Evolutionary conservation across 2,888 invertebrate species (phyloP).

Genomic region (Lithosia quadra): DNA sequence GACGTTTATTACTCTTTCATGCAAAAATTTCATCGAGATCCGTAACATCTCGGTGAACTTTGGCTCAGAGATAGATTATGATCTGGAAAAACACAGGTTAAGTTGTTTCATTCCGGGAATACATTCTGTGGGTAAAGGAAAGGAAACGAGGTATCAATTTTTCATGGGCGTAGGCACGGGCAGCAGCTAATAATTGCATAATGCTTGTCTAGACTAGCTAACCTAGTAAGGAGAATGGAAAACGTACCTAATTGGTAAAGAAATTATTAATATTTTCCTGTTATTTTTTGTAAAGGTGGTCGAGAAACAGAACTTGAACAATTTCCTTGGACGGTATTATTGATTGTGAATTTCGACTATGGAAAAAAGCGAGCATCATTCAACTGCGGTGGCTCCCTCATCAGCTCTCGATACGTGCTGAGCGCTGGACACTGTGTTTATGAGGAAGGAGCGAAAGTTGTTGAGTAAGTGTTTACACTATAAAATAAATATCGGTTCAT

Average conservation of each 20-base stretch:
- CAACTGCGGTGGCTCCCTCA: slow-evolving; percentile 77
- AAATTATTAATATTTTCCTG: background rate
- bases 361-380: slow-evolving; percentile 58
- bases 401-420: slow-evolving; percentile 73
- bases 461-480: slow-evolving; percentile 60
- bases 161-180: no score
- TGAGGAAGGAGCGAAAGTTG: slow-evolving; percentile 59
- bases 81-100: no score
- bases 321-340: slow-evolving; percentile 77
- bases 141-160: background rate
- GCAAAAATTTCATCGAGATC: no score
- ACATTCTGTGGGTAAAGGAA: no score
- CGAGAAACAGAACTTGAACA: slow-evolving; percentile 73
- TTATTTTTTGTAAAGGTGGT: slow-evolving; percentile 63
- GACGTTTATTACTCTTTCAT: no score
- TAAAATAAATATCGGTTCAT: background rate
- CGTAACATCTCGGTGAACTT: no score
- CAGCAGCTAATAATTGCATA: no score
- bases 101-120: no score
- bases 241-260: background rate
- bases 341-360: slow-evolving; percentile 68
- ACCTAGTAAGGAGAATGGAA: background rate
- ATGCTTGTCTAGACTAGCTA: no score
- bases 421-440: slow-evolving; percentile 78
- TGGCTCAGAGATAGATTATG: no score